Base-by-base conservation (phyloP, 2,113 vertebrate species). In the Crotophaga sulcirostris region DNA sequence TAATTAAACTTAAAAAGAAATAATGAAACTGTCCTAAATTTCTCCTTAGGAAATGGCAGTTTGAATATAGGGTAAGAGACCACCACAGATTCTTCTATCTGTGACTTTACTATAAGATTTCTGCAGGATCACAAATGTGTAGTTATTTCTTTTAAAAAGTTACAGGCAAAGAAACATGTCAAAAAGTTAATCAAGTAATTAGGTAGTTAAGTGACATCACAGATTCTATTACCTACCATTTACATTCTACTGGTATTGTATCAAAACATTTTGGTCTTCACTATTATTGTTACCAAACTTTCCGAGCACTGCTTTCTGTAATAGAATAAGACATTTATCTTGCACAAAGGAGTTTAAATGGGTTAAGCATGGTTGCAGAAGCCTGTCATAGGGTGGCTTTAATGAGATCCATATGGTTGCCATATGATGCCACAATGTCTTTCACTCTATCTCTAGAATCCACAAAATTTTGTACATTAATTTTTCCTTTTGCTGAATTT, bases 1-100 rank as follows among this genome's bases (percentile, higher is more conserved):
- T 96, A 90, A 87, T 84, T 94, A 93, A 89, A 95, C 73, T 91
- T 80, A 45, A 51, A 81, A 73, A 87, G 29, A 95, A 93, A 67
- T 77, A 96, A 96, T 73, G 7, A 58, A 73, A 91, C 95, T 85
- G 52, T 87, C 36, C 54, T 64, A 85, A 69, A 76, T 83, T 91
- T 91, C 54, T 92, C 36, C 36, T 66, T 55, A 60, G 49, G 74
- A 94, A 91, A 84, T 73, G 55, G 45, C 69, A 87, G 36, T n/a
- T 66, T 77, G 55, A 56, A 38, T 45, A 64, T 3, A 68, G 42
- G n/a, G 28, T 94, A 15, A 60, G 58, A 82, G n/a, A 38, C 13
- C 76, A 59, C 16, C 0, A 0, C 36, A 87, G 54, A 21, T 66
- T 33, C 15, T 33, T 60, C 13, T 55, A 2, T 28, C 66, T 23